Evolutionary conservation across 2,113 vertebrate genomes (phyloP).

Genomic region (Sigmodon hispidus): DNA sequence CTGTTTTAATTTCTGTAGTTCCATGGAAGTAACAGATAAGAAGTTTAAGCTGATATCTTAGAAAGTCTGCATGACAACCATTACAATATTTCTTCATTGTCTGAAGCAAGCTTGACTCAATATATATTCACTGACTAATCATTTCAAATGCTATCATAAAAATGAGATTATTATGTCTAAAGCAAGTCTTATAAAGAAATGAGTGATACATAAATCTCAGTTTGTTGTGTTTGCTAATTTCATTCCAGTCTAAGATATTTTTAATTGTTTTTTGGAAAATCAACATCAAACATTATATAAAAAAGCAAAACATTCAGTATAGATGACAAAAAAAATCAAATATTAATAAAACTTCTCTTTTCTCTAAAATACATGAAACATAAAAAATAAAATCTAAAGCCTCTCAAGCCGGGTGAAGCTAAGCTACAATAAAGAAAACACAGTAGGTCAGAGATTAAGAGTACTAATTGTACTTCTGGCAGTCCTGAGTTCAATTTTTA

Average conservation of each 20-base stretch:
- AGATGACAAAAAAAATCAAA: no score
- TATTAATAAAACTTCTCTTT: no score
- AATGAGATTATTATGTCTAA: accelerated
- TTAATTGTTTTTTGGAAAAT: no score
- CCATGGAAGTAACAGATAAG: neutral
- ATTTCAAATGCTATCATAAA: neutral
- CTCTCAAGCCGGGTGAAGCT: no score
- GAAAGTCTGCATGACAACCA: neutral
- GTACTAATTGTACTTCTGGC: no score
- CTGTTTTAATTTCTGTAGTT: neutral
- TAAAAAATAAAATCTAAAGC: no score
- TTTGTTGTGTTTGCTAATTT: neutral
- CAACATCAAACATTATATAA: no score
- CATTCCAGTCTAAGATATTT: neutral
- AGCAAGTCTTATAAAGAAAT: neutral
- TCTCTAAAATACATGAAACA: no score
- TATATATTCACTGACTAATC: neutral
- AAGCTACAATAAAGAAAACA: no score
- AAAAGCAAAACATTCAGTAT: no score
- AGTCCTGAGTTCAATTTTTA: no score
- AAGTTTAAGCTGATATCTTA: neutral
- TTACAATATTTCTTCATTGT: neutral
- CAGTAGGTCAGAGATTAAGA: no score
- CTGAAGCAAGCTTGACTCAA: neutral
- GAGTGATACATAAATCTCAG: neutral